Evolutionary conservation across 2,888 invertebrate genomes (phyloP), one percentile per base, ranked within the genome.

Genomic region (Melanotus villosus): DNA sequence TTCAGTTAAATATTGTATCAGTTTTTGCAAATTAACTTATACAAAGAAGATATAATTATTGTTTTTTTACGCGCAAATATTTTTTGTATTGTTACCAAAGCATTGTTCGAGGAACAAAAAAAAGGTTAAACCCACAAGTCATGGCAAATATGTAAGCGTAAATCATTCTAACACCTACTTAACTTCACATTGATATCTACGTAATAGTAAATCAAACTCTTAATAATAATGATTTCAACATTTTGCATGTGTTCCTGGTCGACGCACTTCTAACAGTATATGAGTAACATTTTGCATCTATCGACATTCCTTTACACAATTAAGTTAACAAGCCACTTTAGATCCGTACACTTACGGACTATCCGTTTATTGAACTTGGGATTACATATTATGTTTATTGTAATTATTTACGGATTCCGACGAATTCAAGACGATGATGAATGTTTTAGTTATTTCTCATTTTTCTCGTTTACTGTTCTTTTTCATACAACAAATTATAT

Each of bases 231-330:
- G 54, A 32, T 34, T 19, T 1, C 3, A 54, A 18, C 32, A 19
- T 54, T 54, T 54, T 54, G 18, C 54, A 54, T 47, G n/a, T 23
- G 21, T 26, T 47, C 23, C n/a, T 21, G 21, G 23, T 18, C 18
- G 41, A 41, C 41, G 47, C 47, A 47, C 21, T n/a, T n/a, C n/a
- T n/a, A 30, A 52, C 52, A 52, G 52, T 52, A 52, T 32, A n/a
- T n/a, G 52, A 32, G 16, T 19, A n/a, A n/a, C 10, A 47, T 47
- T 47, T 47, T 32, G 30, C 32, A 16, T 54, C 50, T 41, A 67
- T 67, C 67, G 30, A 63, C 67, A 63, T 67, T 67, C 62, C 56
- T 67, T 32, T 21, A 41, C 41, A 67, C 56, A 67, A 63, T 63
- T 67, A 67, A 26, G 34, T n/a, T 54, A 54, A 59, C 50, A 63